These are phyloP conservation scores for Zophobas atratus DNA, from an alignment of 1,140 invertebrate genomes.

Conservation along the genomic window DNA sequence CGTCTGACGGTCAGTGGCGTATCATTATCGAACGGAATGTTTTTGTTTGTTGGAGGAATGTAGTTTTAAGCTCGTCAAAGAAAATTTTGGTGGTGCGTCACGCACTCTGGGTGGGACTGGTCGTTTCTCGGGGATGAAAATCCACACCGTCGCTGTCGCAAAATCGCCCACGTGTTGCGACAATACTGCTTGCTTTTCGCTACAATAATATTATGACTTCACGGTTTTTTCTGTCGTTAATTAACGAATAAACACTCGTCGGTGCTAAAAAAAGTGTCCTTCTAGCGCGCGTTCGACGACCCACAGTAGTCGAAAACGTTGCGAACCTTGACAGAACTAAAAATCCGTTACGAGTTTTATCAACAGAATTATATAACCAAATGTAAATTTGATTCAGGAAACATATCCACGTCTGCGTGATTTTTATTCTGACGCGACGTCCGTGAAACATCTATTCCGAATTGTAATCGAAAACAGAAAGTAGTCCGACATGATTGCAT, in stretches of 20 bases:
- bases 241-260: background rate
- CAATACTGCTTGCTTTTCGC: background rate
- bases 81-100: no score
- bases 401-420: background rate
- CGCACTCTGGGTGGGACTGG: no score
- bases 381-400: conserved; percentile 36
- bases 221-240: conserved; percentile 11
- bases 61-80: no score
- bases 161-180: no score
- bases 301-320: conserved; percentile 10
- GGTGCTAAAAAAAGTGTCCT: conserved; percentile 25
- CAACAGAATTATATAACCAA: conserved; percentile 35
- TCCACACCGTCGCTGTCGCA: no score
- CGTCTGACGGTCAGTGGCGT: conserved; percentile 14
- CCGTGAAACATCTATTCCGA: background rate
- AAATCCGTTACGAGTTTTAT: conserved; percentile 28
- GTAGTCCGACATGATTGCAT: background rate
- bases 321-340: conserved; percentile 24
- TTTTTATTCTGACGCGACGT: conserved; percentile 23
- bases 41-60: no score
- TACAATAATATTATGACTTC: background rate
- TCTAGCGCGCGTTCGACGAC: conserved; percentile 26
- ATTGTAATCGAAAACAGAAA: conserved; percentile 18
- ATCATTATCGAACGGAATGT: background rate
- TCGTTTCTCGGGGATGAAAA: no score